Evolutionary conservation across 2,113 vertebrate genomes (phyloP).

Genomic region (Lethenteron reissneri): DNA sequence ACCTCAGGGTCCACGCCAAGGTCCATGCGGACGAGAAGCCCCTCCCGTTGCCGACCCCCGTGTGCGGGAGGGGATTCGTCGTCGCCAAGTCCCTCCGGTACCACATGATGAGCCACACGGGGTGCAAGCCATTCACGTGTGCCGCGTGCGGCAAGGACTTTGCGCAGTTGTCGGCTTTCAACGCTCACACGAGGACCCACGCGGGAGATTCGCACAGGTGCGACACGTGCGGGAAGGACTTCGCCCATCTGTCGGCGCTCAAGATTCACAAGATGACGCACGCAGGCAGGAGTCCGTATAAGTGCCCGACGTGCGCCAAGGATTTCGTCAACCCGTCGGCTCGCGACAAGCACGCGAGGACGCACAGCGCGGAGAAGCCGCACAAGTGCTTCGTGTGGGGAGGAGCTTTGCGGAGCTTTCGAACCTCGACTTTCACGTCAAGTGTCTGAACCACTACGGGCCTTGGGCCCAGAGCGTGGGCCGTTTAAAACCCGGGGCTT

Average conservation of each 20-base stretch:
- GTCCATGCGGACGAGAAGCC: background rate
- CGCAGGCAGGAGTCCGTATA: background rate
- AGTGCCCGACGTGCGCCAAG: background rate
- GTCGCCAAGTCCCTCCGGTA: background rate
- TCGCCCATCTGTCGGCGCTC: conserved; percentile 6
- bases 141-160: background rate
- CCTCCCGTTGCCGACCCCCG: background rate
- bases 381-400: conserved; percentile 11
- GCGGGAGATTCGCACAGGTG: conserved; percentile 1
- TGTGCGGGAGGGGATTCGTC: background rate
- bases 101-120: background rate
- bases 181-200: background rate
- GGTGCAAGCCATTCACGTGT: background rate
- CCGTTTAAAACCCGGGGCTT: too few relatives aligned
- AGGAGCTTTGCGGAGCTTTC: background rate
- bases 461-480: too few relatives aligned
- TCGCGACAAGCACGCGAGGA: conserved; percentile 14
- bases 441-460: too few relatives aligned
- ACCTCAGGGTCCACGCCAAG: conserved; percentile 10
- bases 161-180: background rate
- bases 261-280: background rate
- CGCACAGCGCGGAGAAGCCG: conserved; percentile 8
- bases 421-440: too few relatives aligned
- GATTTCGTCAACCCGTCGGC: background rate
- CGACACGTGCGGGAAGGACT: conserved; percentile 13